A percentile compares a stretch with the other conserved stretches of the same genome.
Conservation (phyloP, 2,888 invertebrate genomes). For the Chrysopilus asiliformis region DNA sequence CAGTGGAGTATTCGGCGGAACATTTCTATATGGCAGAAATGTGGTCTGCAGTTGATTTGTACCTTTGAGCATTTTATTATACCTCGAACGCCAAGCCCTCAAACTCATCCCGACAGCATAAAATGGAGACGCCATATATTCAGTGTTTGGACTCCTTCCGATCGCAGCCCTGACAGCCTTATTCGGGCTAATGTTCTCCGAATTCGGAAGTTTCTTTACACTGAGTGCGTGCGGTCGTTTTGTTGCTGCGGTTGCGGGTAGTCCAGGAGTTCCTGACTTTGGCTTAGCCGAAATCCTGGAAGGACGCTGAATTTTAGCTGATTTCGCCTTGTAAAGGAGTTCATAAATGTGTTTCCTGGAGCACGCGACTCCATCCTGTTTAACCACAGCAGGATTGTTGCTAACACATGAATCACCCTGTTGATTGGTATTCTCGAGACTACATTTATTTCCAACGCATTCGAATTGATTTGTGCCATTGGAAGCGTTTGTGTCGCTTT, state of each 20-base stretch:
- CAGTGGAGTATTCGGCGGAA: not conserved
- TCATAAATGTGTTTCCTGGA: constrained; percentile 1
- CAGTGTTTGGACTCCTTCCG: constrained; percentile 8
- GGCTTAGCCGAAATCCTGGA: not conserved
- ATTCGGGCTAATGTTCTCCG: not conserved
- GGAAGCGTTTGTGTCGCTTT: not conserved
- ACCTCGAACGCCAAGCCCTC: constrained; percentile 14
- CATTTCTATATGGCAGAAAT: constrained; percentile 6
- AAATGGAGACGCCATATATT: constrained; percentile 14
- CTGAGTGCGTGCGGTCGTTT: not conserved
- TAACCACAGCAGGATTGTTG: not conserved
- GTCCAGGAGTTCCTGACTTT: not conserved
- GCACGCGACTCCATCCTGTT: not conserved
- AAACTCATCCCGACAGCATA: constrained; percentile 15
- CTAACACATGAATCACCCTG: no score
- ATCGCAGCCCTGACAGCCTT: constrained; percentile 3
- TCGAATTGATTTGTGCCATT: constrained; percentile 7
- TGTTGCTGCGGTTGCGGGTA: not conserved
- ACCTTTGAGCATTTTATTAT: constrained; percentile 11
- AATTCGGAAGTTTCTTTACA: constrained; percentile 4
- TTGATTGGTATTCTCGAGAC: constrained; percentile 8
- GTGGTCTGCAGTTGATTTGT: not conserved
- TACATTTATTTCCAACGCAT: constrained; percentile 14
- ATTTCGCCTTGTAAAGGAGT: constrained; percentile 10
- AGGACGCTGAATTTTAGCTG: constrained; percentile 3